A percentile compares a stretch with the other conserved stretches of the same genome.
Evolutionary conservation across 2,888 invertebrate genomes (phyloP).

Genomic region (Tanypteryx hageni): DNA sequence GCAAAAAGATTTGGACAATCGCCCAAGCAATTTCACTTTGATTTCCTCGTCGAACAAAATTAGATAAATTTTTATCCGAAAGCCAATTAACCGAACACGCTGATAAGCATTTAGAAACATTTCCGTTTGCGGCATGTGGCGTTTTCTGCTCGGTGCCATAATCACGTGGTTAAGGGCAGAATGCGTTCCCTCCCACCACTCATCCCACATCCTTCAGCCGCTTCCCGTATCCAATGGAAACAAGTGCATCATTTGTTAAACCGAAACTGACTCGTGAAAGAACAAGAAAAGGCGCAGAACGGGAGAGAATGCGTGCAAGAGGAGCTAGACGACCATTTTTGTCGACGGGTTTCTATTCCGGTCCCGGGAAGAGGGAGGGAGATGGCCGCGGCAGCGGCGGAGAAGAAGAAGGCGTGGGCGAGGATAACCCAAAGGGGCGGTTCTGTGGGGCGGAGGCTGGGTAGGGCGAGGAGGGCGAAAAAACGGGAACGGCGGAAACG

Average conservation of each 20-base stretch:
- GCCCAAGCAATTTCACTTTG: no score
- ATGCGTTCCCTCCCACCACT: neutral
- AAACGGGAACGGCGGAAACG: conserved; percentile 38
- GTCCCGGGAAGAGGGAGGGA: neutral
- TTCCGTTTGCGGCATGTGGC: conserved; percentile 18
- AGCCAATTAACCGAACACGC: conserved; percentile 27
- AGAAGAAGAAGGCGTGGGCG: conserved; percentile 43
- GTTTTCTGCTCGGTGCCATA: conserved; percentile 12
- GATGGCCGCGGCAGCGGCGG: neutral
- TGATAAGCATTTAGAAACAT: neutral
- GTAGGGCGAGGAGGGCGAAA: conserved; percentile 3
- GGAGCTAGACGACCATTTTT: conserved; percentile 52
- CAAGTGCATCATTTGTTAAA: conserved; percentile 64
- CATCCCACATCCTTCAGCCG: conserved; percentile 31
- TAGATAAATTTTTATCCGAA: neutral
- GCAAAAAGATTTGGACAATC: no score
- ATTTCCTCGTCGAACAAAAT: no score
- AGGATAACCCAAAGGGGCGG: conserved; percentile 41
- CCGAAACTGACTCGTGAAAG: neutral
- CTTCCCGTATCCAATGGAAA: conserved; percentile 61
- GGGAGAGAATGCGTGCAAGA: neutral
- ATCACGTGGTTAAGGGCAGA: conserved; percentile 5
- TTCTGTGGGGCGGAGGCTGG: conserved; percentile 42
- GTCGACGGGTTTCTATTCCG: conserved; percentile 52
- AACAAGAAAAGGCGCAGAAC: neutral